Conservation (phyloP, 2,888 invertebrate species). For the Tyria jacobaeae region DNA sequence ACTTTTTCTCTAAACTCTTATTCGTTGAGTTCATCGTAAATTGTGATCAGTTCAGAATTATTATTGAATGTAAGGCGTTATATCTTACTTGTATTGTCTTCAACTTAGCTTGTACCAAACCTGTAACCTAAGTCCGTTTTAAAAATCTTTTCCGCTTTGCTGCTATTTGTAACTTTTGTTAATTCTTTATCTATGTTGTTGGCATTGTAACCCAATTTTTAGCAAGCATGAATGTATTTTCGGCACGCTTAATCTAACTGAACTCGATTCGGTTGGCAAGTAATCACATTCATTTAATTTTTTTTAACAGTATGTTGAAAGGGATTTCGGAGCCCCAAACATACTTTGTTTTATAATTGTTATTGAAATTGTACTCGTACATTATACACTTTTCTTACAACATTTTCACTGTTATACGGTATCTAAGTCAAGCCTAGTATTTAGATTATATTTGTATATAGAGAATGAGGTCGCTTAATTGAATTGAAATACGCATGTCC, state of each 20-base stretch:
- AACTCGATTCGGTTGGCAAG: constrained; percentile 35
- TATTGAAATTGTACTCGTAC: constrained; percentile 11
- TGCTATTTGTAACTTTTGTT: constrained; percentile 21
- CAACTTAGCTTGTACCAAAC: not conserved
- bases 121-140: no score
- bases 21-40: no score
- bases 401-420: not conserved
- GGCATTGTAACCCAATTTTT: constrained; percentile 34
- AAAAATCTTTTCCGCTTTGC: not conserved
- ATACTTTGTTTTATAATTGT: constrained; percentile 1
- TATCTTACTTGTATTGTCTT: not conserved
- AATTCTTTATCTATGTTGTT: constrained; percentile 26
- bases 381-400: constrained; percentile 11
- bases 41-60: not conserved
- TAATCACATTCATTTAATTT: constrained; percentile 22
- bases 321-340: not conserved
- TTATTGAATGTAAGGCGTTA: not conserved
- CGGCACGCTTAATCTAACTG: constrained; percentile 32
- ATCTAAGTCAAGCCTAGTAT: no score
- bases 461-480: constrained; percentile 25
- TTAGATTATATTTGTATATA: no score
- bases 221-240: constrained; percentile 34
- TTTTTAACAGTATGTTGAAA: constrained; percentile 22
- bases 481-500: constrained; percentile 34
- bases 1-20: no score